phyloP scores from a whole-genome alignment of 2,888 invertebrate genomes.

The Pollenia angustigena region DNA sequence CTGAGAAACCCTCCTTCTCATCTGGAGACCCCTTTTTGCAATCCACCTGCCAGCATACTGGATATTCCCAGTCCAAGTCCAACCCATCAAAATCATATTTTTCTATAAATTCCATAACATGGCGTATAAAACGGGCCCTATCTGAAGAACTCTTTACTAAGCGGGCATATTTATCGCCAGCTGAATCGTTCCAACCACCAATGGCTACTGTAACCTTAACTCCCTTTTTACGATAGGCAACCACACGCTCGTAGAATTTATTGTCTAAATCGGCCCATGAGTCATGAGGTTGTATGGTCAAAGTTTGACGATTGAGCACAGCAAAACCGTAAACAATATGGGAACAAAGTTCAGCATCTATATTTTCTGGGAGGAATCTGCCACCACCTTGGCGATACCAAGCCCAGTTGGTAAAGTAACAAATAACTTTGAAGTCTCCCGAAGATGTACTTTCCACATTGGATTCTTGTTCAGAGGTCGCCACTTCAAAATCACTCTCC shows the following conservation, averaged over 20 bases:
- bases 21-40: constrained; percentile 92
- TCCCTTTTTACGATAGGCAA: constrained; percentile 88
- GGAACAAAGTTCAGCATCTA: constrained; percentile 93
- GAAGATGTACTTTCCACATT: constrained; percentile 20
- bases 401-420: constrained; percentile 97
- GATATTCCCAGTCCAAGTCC: constrained; percentile 97
- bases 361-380: constrained; percentile 92
- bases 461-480: constrained; percentile 31
- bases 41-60: constrained; percentile 95
- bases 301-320: constrained; percentile 90
- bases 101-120: constrained; percentile 91
- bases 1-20: constrained; percentile 92
- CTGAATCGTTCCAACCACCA: constrained; percentile 98
- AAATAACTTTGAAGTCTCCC: constrained; percentile 90
- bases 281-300: constrained; percentile 93
- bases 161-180: constrained; percentile 94
- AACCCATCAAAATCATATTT: constrained; percentile 94
- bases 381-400: constrained; percentile 95
- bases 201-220: constrained; percentile 94
- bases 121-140: constrained; percentile 89
- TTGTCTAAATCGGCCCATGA: constrained; percentile 96
- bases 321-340: constrained; percentile 97
- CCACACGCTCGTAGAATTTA: constrained; percentile 95
- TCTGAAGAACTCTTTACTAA: constrained; percentile 90
- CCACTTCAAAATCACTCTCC: constrained; percentile 74